These are phyloP conservation scores for Gobius niger DNA, from an alignment of 2,113 vertebrate species.

Conservation along the genomic window DNA sequence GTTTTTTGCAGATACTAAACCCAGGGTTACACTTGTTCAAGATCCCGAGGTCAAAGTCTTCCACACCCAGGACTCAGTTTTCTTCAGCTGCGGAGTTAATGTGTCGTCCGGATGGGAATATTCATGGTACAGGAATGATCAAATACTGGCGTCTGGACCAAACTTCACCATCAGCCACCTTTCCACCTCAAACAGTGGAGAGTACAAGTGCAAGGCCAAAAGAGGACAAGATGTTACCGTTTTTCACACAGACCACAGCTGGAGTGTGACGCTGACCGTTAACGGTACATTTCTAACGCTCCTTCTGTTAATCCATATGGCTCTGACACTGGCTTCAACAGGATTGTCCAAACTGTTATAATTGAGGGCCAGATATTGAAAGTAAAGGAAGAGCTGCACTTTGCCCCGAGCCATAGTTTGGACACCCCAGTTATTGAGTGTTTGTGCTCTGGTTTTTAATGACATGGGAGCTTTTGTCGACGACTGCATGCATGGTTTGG, in stretches of 20 bases:
- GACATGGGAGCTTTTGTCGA: too few species aligned
- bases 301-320: neutral
- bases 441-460: too few species aligned
- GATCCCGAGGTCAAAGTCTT: constrained; percentile 19
- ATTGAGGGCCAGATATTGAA: neutral
- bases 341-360: too few species aligned
- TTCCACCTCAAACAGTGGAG: neutral
- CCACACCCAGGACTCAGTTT: constrained; percentile 42
- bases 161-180: constrained; percentile 17
- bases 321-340: neutral
- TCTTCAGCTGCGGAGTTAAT: constrained; percentile 53
- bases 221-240: constrained; percentile 11
- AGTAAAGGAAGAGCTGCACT: too few species aligned
- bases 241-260: constrained; percentile 10
- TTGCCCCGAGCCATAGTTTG: too few species aligned
- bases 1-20: constrained; percentile 38
- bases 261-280: neutral
- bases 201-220: constrained; percentile 35
- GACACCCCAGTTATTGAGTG: too few species aligned
- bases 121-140: constrained; percentile 41
- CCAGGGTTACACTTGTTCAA: constrained; percentile 29
- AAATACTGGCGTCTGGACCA: rapidly evolving
- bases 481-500: too few species aligned
- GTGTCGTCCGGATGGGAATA: constrained; percentile 62
- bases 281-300: constrained; percentile 10